Evolutionary conservation across 1,140 invertebrate genomes (phyloP), one percentile per base, ranked within the genome.

Genomic region (Lycorma delicatula): DNA sequence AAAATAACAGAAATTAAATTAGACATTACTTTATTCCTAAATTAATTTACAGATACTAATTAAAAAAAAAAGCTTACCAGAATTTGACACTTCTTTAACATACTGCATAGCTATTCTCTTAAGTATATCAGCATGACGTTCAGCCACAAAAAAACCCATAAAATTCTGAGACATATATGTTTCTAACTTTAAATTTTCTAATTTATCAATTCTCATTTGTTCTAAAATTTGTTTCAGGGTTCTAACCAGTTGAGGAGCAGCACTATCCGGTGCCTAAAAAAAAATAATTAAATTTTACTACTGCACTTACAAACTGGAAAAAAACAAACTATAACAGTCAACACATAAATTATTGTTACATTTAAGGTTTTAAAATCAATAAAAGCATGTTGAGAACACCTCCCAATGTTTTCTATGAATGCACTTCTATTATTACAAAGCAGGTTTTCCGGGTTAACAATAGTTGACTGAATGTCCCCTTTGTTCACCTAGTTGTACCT

Each of bases 91-190:
- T 77, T 87, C 84, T 71, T 87, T 84, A 7, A 86, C 82, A 75
- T 85, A 90, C 64, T 85, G 79, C 60, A 84, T 73, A 23, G 87
- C 82, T 63, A 91, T 75, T 60, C 80, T 79, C 68, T 86, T 88
- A 18, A 91, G 72, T 69, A 84, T 82, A 60, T 86, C 82, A 0
- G 84, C 83, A 72, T 88, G 82, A 62, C 85, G 77, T 55, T 91
- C 84, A 49, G 82, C 82, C 5, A 92, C 81, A 74, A 92, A 92
- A 16, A 91, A 78, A 0, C 89, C 89, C 82, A 92, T 89, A 69
- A 91, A 92, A 71, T 91, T 92, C 20, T 81, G 82, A 25, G 87
- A 91, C 38, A 87, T 80, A 68, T 91, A 91, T 1, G 84, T 83
- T 66, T 91, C 88, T 25, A 92, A 68, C 62, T 81, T 81, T 0